Base-by-base conservation (phyloP, 1,140 invertebrate species). In the Solen grandis region DNA sequence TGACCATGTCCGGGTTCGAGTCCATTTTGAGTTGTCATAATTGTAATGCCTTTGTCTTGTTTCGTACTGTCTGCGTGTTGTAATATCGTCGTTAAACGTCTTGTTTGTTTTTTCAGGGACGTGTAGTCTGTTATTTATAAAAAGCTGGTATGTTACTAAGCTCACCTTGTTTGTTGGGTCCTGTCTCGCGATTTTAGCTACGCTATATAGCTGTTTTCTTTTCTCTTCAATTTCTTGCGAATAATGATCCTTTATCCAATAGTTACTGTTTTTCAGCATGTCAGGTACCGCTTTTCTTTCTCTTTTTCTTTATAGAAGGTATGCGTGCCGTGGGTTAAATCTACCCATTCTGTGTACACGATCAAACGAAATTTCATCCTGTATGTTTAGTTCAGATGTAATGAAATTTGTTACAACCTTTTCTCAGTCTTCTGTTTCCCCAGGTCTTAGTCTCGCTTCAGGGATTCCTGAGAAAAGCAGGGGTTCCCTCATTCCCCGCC, bases 151-250 rank as follows among this genome's bases (percentile, higher is more conserved):
- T 72, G 50, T 54, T 3, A 57, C 16, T 3, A 72, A 27, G 25
- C n/a, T 27, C n/a, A 72, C 69, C 57, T 57, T 72, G 36, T 72
- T 72, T 50, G 1, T 2, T 5, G 5, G 5, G 29, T 57, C 50
- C 41, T 55, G 10, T 19, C 50, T 41, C 14, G 46, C 54, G 3
- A 25, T 16, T 27, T 72, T 52, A 8, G 69, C 69, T 22, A 72
- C 27, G 16, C 19, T 50, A 33, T 54, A 50, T 4, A 72, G 29
- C 22, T 13, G 50, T 14, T 52, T 54, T 31, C 50, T 54, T 10
- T 31, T 50, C n/a, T 57, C 50, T 57, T 72, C 69, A 13, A 72
- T 72, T 55, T 57, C 69, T 35, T 22, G 10, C n/a, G 69, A 54
- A 57, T 25, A 72, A 31, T 72, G 69, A 10, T 72, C 69, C 10